These are phyloP conservation scores for Leptatherina wallacei DNA, from an alignment of 2,797 vertebrate species.

Conservation along the genomic window DNA sequence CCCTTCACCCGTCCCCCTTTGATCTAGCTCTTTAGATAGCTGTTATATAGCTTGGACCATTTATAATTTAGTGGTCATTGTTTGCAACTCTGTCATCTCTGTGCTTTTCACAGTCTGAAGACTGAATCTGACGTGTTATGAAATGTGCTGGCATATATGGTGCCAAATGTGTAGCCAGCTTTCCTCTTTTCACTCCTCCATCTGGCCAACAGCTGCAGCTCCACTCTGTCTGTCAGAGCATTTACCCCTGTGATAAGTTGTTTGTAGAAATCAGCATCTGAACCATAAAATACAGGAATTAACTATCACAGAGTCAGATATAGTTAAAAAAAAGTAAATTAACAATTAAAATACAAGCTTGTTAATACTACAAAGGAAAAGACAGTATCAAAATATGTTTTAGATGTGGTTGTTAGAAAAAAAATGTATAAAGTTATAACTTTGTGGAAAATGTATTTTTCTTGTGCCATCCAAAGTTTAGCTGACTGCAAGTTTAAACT, in stretches of 20 bases:
- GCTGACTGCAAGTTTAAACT: too few species aligned
- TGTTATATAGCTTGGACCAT: conserved; percentile 26
- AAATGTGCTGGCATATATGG: conserved; percentile 36
- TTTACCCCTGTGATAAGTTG: not conserved
- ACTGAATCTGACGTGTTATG: conserved; percentile 57
- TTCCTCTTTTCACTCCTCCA: conserved; percentile 2
- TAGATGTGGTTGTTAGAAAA: too few species aligned
- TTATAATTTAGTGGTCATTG: conserved; percentile 69
- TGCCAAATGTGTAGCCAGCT: conserved; percentile 44
- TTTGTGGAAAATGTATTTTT: too few species aligned
- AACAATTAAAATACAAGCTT: too few species aligned
- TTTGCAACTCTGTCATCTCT: conserved; percentile 54
- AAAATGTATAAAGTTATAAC: too few species aligned
- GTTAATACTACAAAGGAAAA: too few species aligned
- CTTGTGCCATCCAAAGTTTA: too few species aligned
- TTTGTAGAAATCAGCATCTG: conserved; percentile 1
- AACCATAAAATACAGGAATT: not conserved
- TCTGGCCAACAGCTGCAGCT: conserved; percentile 25
- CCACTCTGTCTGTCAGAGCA: conserved; percentile 25
- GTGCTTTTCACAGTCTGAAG: conserved; percentile 38
- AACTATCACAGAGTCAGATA: too few species aligned
- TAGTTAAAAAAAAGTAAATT: too few species aligned
- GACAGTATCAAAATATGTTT: too few species aligned
- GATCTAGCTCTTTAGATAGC: conserved; percentile 2
- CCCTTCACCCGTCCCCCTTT: not conserved